Conservation (phyloP, 2,797 vertebrate genomes). For the Cryptoblepharus egeriae region DNA sequence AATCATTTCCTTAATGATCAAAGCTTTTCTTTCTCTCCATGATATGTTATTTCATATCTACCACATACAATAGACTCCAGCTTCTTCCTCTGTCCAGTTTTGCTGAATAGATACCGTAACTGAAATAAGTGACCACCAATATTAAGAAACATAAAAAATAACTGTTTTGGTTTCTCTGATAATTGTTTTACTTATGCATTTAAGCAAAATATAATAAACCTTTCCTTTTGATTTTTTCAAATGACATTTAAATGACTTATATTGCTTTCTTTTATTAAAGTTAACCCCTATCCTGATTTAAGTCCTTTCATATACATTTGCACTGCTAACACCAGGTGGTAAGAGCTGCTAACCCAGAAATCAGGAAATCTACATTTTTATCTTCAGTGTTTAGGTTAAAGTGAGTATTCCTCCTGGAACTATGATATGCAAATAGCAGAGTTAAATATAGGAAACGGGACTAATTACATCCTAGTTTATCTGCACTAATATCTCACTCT, state of each 20-base stretch:
- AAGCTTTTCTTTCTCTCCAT: constrained; percentile 70
- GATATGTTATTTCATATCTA: constrained; percentile 74
- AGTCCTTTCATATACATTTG: fast-evolving
- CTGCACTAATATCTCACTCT: not conserved
- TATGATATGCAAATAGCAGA: not conserved
- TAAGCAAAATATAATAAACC: constrained; percentile 41
- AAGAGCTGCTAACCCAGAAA: constrained; percentile 9
- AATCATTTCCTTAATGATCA: constrained; percentile 83
- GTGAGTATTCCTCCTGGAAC: not conserved
- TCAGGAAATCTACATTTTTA: constrained; percentile 4
- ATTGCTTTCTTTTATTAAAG: constrained; percentile 33
- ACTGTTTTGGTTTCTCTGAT: constrained; percentile 56
- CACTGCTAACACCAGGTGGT: not conserved
- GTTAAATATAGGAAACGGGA: not conserved
- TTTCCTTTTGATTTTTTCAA: constrained; percentile 50
- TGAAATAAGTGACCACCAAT: constrained; percentile 42
- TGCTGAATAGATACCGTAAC: constrained; percentile 65
- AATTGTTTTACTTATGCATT: constrained; percentile 47
- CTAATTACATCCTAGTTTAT: constrained; percentile 1
- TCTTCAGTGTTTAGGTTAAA: constrained; percentile 12
- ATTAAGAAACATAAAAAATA: constrained; percentile 61
- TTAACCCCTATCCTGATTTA: not conserved
- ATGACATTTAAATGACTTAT: constrained; percentile 42
- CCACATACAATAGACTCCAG: constrained; percentile 45
- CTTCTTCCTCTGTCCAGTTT: constrained; percentile 46